Percentiles rank a stretch among this genome's conserved stretches.
Conservation (phyloP, 2,888 invertebrate genomes). For the Andrena haemorrhoa region DNA sequence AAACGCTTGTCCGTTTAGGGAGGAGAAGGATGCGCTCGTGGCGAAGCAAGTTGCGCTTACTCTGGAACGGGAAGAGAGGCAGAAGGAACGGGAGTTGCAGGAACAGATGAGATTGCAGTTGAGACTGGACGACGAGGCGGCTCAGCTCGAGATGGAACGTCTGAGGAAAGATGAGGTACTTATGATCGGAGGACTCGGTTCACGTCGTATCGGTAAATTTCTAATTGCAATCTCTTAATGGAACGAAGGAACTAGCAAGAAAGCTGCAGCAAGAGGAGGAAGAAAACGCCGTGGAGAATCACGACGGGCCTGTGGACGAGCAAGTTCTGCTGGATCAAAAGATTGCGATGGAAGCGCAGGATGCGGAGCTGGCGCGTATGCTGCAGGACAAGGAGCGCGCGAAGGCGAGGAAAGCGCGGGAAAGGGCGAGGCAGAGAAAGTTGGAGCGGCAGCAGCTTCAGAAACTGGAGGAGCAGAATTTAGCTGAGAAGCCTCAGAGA, state of each 20-base stretch:
- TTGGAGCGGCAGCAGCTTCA: conserved; percentile 86
- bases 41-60: conserved; percentile 90
- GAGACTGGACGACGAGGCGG: conserved; percentile 82
- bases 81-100: conserved; percentile 86
- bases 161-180: conserved; percentile 84
- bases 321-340: conserved; percentile 86
- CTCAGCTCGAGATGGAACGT: conserved; percentile 86
- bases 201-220: neutral
- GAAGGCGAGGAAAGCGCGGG: conserved; percentile 89
- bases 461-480: conserved; percentile 82
- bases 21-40: conserved; percentile 89
- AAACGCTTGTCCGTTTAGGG: conserved; percentile 84
- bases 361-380: conserved; percentile 91
- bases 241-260: conserved; percentile 89
- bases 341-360: conserved; percentile 92
- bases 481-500: conserved; percentile 78
- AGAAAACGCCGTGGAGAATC: conserved; percentile 86
- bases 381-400: conserved; percentile 91
- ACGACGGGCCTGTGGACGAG: conserved; percentile 83
- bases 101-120: conserved; percentile 85
- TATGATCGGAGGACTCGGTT: neutral
- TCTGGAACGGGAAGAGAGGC: conserved; percentile 87
- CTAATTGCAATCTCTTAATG: conserved; percentile 2
- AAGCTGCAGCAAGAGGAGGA: conserved; percentile 92
- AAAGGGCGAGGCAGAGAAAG: conserved; percentile 86